Base-by-base conservation (phyloP, 2,888 invertebrate species). In the Entomobrya proxima region DNA sequence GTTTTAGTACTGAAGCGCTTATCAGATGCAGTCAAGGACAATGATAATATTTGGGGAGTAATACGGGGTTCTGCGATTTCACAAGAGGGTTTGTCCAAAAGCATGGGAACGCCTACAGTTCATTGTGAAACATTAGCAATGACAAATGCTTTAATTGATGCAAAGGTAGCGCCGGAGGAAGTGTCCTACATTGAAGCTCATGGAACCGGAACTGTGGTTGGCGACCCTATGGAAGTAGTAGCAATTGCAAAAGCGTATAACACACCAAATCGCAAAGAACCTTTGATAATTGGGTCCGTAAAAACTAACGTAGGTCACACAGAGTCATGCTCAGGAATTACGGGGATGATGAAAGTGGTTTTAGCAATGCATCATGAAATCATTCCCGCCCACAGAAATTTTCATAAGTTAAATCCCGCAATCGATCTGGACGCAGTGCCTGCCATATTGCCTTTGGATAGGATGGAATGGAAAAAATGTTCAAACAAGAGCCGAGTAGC, bases 151-250 rank as follows among this genome's bases (percentile, higher is more conserved):
- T 61, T 88, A 0, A 4, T 67, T 6, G 77, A 69, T 44, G 86
- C 87, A 0, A 79, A 67, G 11, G 79, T 87, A 1, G 5, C 13
- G 4, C 86, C 86, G 7, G 40, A 11, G 9, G 55, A 83, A 6
- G 84, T 88, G 50, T 27, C 52, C 15, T 55, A 37, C 13, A 37
- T 76, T n/a, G 76, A 76, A 37, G 35, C 35, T 4, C 76, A 83
- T 72, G 86, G 83, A 24, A 83, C 83, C n/a, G 86, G 86, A n/a
- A 75, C 99, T 1, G 47, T 35, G 6, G 79, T 87, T 0, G 88
- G 88, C 0, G 88, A 88, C 52, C 85, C 86, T 0, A 69, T 86
- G 32, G 88, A 88, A 58, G 61, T 84, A 0, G 67, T 75, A 4
- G 83, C 87, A 0, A 78, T 88, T 13, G 78, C 78, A 0, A 76